Base-by-base conservation (phyloP, 2,797 vertebrate genomes). In the Macroramphosus scolopax region DNA sequence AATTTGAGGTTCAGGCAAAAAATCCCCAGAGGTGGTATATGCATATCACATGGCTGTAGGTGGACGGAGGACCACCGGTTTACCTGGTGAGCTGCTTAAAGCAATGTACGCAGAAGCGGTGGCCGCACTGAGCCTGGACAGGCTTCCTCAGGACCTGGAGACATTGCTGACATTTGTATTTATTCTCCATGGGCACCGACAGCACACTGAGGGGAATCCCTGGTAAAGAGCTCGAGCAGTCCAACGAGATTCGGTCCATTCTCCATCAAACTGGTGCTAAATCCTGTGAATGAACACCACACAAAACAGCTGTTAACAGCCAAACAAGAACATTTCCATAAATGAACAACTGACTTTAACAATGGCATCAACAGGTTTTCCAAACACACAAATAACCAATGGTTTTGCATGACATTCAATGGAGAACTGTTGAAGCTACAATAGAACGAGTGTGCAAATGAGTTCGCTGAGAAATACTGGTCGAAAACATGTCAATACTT, bases 91-190 rank as follows among this genome's bases (percentile, higher is more conserved):
- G 92, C 78, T 87, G 90, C 59, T 85, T 92, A 72, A 96, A 91
- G 66, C 96, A 99, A 63, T 81, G 90, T 5, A 92, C 92, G 61
- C 96, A 99, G 89, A 95, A 99, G 41, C 97, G 94, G 56, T 99
- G 97, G 12, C 97, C 96, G 0, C 97, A 99, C 81, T 95, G 93
- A 0, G 95, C 97, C 83, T 99, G 97, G 62, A 94, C 92, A 0
- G 97, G 96, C 62, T 92, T 89, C 75, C 97, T 89, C 41, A 99
- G 66, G 16, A 99, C 92, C 54, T 93, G 93, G 77, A 81, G 87
- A 75, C 96, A 99, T 33, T 95, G 92, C 0, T 94, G 94, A 66
- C 96, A 99, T 77, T 96, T 91, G 80, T 99, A 99, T 63, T 99
- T 99, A 73, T 89, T 90, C 70, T 98, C 96, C 72, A 96, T 88